Conservation (phyloP, 2,888 invertebrate species). For the Pantelozetes paolii region DNA sequence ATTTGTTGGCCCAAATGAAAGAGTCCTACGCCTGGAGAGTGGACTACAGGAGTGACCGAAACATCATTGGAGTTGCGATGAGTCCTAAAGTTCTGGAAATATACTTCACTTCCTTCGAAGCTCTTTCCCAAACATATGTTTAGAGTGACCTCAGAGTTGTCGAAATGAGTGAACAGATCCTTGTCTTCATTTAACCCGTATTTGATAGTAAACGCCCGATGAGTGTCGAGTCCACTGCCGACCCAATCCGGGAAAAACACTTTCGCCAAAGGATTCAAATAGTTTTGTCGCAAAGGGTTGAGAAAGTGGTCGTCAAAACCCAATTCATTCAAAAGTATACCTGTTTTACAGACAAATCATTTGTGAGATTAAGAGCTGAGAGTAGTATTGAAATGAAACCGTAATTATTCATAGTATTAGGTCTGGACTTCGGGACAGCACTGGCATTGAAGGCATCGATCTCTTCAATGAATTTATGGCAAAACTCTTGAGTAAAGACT, state of each 20-base stretch:
- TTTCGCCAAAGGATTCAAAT: conserved; percentile 51
- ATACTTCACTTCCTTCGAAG: conserved; percentile 53
- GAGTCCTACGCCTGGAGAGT: conserved; percentile 51
- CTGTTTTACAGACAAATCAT: conserved; percentile 40
- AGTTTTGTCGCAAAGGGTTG: conserved; percentile 51
- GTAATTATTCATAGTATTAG: conserved; percentile 56
- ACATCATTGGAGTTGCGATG: neutral
- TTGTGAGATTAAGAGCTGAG: neutral
- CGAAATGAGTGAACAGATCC: conserved; percentile 54
- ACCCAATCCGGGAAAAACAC: conserved; percentile 53
- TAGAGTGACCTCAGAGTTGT: conserved; percentile 53
- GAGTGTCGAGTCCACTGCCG: conserved; percentile 53
- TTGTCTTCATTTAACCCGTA: conserved; percentile 52
- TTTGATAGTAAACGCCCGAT: conserved; percentile 54
- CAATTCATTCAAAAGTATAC: conserved; percentile 54
- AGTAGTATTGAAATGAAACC: conserved; percentile 48
- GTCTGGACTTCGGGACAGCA: conserved; percentile 53
- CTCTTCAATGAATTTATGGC: conserved; percentile 52
- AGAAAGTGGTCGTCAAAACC: conserved; percentile 53
- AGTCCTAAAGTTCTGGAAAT: conserved; percentile 51
- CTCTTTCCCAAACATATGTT: conserved; percentile 52
- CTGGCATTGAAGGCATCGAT: conserved; percentile 53
- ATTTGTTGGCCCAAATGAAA: conserved; percentile 54
- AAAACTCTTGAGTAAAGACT: conserved; percentile 53
- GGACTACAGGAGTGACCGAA: conserved; percentile 43